phyloP scores from a whole-genome alignment of 2,797 vertebrate species.

The Acipenser transmontanus region DNA sequence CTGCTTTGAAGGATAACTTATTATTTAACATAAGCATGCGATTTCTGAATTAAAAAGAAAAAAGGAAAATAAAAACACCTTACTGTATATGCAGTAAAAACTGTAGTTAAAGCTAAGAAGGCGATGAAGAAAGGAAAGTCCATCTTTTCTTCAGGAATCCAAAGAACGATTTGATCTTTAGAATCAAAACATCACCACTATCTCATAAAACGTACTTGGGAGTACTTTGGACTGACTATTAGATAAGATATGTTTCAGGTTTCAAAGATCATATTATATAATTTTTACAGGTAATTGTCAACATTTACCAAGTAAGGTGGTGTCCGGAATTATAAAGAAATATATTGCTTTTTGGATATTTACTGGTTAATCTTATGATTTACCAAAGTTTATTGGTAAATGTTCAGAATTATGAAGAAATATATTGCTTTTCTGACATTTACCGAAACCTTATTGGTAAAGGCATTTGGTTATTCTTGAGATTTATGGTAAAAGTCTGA shows the following conservation, averaged over 20 bases:
- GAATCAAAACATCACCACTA: conserved; percentile 15
- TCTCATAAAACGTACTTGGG: conserved; percentile 20
- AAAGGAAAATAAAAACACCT: conserved; percentile 1
- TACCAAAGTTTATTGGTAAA: too few species aligned
- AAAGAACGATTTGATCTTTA: conserved; percentile 10
- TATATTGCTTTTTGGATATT: too few species aligned
- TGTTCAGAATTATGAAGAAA: too few species aligned
- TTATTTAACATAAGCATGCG: neutral
- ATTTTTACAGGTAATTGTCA: neutral
- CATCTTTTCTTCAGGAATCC: conserved; percentile 34
- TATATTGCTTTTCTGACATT: too few species aligned
- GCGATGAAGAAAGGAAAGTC: conserved; percentile 18
- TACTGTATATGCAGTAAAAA: conserved; percentile 42
- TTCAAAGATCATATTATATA: conserved; percentile 8
- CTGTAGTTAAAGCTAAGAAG: conserved; percentile 26
- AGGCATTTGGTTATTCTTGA: too few species aligned
- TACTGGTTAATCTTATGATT: too few species aligned
- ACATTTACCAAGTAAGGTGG: too few species aligned
- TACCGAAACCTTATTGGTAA: too few species aligned
- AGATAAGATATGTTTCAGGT: neutral
- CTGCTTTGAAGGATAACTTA: neutral
- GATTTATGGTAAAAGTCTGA: too few species aligned
- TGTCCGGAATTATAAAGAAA: too few species aligned
- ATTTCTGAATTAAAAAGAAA: neutral
- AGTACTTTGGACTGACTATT: conserved; percentile 47